phyloP scores from a whole-genome alignment of 2,797 vertebrate genomes.

The Falco rusticolus region DNA sequence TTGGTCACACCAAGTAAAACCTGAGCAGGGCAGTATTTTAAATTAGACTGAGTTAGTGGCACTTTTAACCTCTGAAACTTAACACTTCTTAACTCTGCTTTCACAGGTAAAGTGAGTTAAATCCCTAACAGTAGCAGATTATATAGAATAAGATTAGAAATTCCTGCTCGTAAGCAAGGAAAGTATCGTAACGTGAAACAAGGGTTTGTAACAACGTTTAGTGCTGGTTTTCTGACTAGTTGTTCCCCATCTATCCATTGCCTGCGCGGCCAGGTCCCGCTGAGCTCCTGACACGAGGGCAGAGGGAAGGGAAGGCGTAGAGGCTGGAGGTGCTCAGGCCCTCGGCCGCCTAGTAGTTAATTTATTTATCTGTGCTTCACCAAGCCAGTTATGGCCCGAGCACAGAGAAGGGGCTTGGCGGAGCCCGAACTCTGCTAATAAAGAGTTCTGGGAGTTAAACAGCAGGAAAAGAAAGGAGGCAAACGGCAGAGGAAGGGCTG shows the following conservation, averaged over 20 bases:
- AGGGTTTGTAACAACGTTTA: rapidly evolving
- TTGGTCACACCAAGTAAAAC: background rate
- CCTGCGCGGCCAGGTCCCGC: background rate
- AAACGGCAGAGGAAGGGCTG: too few species aligned
- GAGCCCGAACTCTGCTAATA: background rate
- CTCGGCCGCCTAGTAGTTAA: background rate
- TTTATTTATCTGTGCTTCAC: too few species aligned
- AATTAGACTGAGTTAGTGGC: too few species aligned
- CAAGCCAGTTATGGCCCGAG: background rate
- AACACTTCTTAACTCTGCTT: background rate
- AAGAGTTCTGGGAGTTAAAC: background rate
- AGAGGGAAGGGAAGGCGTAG: too few species aligned
- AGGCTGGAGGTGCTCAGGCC: background rate
- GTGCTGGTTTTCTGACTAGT: background rate
- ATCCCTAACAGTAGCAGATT: background rate
- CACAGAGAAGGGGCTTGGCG: background rate
- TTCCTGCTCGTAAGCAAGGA: background rate
- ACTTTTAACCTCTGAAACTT: background rate
- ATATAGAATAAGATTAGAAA: rapidly evolving
- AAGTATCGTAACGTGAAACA: background rate
- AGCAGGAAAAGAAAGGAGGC: background rate
- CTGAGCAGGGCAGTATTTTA: background rate
- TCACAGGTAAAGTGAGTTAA: background rate
- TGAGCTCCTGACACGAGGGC: background rate
- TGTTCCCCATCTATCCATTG: background rate